Evolutionary conservation across 1,140 invertebrate species (phyloP).

Genomic region (Sycophaga agraensis): DNA sequence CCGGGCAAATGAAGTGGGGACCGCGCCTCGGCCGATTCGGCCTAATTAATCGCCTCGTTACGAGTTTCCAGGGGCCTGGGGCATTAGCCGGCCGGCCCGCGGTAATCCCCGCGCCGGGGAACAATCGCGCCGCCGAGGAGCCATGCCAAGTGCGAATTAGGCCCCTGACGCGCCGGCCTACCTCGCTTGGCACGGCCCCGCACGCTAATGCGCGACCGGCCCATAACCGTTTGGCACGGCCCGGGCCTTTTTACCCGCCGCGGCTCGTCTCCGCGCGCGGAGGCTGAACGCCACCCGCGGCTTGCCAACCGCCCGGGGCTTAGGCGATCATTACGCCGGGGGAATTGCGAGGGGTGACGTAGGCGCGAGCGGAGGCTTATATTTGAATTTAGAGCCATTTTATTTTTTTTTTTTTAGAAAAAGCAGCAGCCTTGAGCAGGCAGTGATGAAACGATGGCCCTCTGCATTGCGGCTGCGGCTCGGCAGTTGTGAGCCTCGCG

Average conservation of each 20-base stretch:
- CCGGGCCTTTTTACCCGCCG: too few relatives aligned
- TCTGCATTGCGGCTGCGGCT: too few relatives aligned
- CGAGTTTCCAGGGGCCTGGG: neutral
- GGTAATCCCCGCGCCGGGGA: neutral
- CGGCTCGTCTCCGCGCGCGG: too few relatives aligned
- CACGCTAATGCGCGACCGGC: constrained; percentile 28
- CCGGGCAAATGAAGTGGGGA: neutral
- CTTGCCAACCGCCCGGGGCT: constrained; percentile 31
- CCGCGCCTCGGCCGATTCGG: neutral
- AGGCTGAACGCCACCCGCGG: too few relatives aligned
- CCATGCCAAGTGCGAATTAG: neutral
- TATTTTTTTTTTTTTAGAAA: too few relatives aligned
- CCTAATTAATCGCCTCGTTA: constrained; percentile 21
- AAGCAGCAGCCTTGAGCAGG: too few relatives aligned
- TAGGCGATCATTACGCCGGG: too few relatives aligned
- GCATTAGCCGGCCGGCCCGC: neutral
- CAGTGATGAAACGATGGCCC: too few relatives aligned
- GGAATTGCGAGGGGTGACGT: too few relatives aligned
- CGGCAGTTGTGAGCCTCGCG: too few relatives aligned
- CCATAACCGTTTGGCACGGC: constrained; percentile 48
- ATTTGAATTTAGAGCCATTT: too few relatives aligned
- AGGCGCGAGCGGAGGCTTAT: too few relatives aligned
- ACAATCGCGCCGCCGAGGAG: neutral
- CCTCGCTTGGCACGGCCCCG: neutral
- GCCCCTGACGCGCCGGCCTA: neutral